Evolutionary conservation across 2,888 invertebrate genomes (phyloP).

Genomic region (Polyploca ridens): DNA sequence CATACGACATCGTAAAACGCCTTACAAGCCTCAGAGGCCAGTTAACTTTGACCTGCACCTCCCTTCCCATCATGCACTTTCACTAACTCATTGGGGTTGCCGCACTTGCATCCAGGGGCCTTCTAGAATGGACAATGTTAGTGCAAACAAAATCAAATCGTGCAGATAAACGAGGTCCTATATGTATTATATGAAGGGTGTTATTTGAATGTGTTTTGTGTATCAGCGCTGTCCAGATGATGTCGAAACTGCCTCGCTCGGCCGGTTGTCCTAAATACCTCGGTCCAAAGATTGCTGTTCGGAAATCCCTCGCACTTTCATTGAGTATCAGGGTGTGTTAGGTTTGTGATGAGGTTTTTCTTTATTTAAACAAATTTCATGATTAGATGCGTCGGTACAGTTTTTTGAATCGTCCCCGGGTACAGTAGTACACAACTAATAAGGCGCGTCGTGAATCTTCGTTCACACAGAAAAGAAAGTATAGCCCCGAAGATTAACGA

Average conservation of each 20-base stretch:
- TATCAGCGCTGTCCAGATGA: conserved; percentile 38
- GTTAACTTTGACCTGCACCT: conserved; percentile 32
- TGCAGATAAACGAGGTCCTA: conserved; percentile 36
- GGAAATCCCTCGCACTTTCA: conserved; percentile 49
- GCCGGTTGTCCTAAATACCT: conserved; percentile 69
- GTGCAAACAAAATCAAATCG: conserved; percentile 30
- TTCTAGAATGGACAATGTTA: conserved; percentile 30
- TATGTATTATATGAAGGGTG: conserved; percentile 35
- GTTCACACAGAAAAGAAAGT: no score
- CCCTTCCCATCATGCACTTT: conserved; percentile 25
- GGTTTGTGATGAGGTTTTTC: neutral
- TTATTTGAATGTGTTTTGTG: conserved; percentile 37
- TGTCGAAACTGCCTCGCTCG: conserved; percentile 61
- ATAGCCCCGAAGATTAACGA: no score
- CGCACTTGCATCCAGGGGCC: conserved; percentile 36
- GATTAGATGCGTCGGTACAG: no score
- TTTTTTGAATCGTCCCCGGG: no score
- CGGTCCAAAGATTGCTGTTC: conserved; percentile 57
- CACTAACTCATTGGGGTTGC: conserved; percentile 20
- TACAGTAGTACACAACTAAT: no score
- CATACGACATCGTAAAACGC: conserved; percentile 50
- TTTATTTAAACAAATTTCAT: no score
- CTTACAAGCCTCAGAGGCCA: conserved; percentile 39
- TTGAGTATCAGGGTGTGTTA: conserved; percentile 15
- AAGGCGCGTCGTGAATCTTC: no score